These are phyloP conservation scores for Marisa cornuarietis DNA, from an alignment of 1,140 invertebrate genomes.

Conservation along the genomic window DNA sequence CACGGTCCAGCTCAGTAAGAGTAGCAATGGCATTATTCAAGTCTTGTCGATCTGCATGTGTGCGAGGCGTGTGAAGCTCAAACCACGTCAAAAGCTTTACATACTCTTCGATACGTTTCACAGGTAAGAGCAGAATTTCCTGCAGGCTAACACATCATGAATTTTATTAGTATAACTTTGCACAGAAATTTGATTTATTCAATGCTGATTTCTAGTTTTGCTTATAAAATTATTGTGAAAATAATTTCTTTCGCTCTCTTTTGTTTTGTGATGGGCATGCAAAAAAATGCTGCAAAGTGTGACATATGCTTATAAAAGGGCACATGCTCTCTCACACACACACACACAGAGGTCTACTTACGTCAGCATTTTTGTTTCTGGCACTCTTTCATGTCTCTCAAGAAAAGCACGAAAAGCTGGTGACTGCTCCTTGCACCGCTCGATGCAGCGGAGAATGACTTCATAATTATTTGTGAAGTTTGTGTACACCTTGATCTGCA, in stretches of 20 bases:
- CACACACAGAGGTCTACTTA: constrained; percentile 33
- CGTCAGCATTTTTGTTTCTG: constrained; percentile 59
- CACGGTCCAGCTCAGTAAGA: constrained; percentile 51
- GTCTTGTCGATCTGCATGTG: constrained; percentile 57
- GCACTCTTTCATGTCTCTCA: constrained; percentile 51
- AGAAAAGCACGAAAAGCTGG: constrained; percentile 60
- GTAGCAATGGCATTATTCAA: constrained; percentile 46
- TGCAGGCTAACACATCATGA: constrained; percentile 44
- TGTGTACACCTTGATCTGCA: constrained; percentile 54
- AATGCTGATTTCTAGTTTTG: background rate
- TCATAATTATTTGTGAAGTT: constrained; percentile 63
- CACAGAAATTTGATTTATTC: too few relatives aligned
- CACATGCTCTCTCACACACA: too few relatives aligned
- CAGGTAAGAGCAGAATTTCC: constrained; percentile 53
- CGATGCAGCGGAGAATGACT: constrained; percentile 55
- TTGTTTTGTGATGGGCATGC: background rate
- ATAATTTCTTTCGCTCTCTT: background rate
- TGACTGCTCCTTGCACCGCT: constrained; percentile 53
- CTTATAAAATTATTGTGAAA: background rate
- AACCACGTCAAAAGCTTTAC: constrained; percentile 57
- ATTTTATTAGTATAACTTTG: background rate
- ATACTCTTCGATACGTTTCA: constrained; percentile 52
- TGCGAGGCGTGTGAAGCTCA: constrained; percentile 52
- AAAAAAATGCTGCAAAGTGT: too few relatives aligned
- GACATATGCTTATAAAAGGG: too few relatives aligned